Evolutionary conservation across 2,888 invertebrate genomes (phyloP), one percentile per base, ranked within the genome.

Genomic region (Gymnocheta viridis): DNA sequence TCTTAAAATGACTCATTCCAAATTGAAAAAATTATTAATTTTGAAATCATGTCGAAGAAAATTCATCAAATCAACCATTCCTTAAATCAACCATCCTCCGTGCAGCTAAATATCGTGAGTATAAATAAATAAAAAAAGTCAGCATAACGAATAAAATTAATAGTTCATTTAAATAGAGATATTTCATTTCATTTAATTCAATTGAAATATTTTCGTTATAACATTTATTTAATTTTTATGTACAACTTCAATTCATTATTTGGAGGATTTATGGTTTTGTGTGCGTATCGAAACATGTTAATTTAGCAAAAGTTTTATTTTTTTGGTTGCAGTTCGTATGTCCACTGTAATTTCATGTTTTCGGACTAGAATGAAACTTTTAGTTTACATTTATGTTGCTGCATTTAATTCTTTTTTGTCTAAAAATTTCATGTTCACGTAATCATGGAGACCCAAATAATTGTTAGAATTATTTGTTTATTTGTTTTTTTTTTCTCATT

Each of bases 361-460:
- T 29, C 24, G 6, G 17, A 17, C 64, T 12, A 74, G 41, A 51
- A 64, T 64, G 9, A 51, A 49, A 38, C 17, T 66, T 19, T 2
- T 7, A 29, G 3, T 62, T 62, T 62, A 38, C 29, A 54, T 35
- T 72, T 58, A 76, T 66, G 64, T 54, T 14, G 41, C 12, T 19
- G 27, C 10, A 22, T 19, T 51, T 17, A 4, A 35, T 22, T 41
- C 12, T 73, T 62, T 58, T 14, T 60, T 60, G 38, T 27, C 27
- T 24, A n/a, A 62, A 73, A 62, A 54, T 74, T 74, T 64, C 82
- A 79, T 81, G 80, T 81, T 60, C 66, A 51, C 29, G 78, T 82
- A 82, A 79, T 82, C 78, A 82, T 72, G 79, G 73, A 74, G 82
- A 74, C 82, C 82, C 24, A 78, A 74, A 82, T 78, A 82, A 73